A percentile compares a stretch with the other conserved stretches of the same genome.
These are phyloP conservation scores for Amaurobius ferox DNA, from an alignment of 2,888 invertebrate species.

Conservation along the genomic window DNA sequence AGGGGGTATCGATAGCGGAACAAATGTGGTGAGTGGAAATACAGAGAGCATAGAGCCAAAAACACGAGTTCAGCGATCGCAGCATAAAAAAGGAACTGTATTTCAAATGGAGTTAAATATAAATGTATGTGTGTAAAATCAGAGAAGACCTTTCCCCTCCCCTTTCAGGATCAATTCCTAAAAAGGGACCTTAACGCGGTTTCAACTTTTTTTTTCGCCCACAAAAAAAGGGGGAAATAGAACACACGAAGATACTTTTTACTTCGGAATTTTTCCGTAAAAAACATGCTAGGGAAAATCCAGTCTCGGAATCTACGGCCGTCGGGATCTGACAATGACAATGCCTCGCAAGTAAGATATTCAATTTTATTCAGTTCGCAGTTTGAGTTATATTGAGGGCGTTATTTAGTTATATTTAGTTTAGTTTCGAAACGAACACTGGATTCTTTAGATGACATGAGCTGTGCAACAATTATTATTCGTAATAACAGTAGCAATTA, in stretches of 20 bases:
- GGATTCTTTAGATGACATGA: too few relatives aligned
- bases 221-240: not conserved
- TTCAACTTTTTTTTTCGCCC: slow-evolving; percentile 30
- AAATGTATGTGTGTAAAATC: not conserved
- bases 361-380: too few relatives aligned
- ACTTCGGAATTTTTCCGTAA: not conserved
- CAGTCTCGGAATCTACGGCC: not conserved
- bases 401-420: too few relatives aligned
- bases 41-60: slow-evolving; percentile 27
- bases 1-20: slow-evolving; percentile 65
- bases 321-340: not conserved
- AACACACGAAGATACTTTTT: not conserved
- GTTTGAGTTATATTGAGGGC: too few relatives aligned
- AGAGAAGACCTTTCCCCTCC: not conserved
- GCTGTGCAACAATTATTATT: too few relatives aligned
- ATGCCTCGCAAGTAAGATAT: not conserved
- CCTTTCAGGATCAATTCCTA: slow-evolving; percentile 60
- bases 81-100: slow-evolving; percentile 30
- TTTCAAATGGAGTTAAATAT: slow-evolving; percentile 32
- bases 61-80: slow-evolving; percentile 20
- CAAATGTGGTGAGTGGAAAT: slow-evolving; percentile 70
- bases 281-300: not conserved
- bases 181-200: slow-evolving; percentile 55
- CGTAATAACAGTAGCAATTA: too few relatives aligned
- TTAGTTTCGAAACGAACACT: too few relatives aligned